A percentile compares a stretch with the other conserved stretches of the same genome.
phyloP scores from a whole-genome alignment of 2,113 vertebrate genomes.

The Dicentrarchus labrax region DNA sequence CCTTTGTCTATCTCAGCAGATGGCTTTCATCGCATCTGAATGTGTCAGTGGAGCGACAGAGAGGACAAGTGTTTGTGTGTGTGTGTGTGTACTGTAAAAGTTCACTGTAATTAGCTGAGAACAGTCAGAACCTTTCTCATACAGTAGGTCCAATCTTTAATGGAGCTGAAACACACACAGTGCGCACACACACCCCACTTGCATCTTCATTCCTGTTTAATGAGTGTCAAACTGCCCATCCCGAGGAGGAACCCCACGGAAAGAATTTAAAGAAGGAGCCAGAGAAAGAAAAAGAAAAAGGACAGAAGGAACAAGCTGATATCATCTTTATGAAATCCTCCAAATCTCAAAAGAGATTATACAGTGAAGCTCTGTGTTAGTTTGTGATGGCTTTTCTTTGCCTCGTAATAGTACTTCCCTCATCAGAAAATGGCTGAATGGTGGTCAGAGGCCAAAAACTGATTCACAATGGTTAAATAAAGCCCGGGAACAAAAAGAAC shows the following conservation, averaged over 20 bases:
- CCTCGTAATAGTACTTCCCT: conserved; percentile 38
- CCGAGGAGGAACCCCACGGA: conserved; percentile 48
- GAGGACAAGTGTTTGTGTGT: conserved; percentile 40
- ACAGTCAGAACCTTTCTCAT: conserved; percentile 4
- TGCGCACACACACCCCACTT: conserved; percentile 34
- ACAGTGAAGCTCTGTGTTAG: conserved; percentile 9
- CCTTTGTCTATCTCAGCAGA: conserved; percentile 78
- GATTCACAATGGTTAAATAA: conserved; percentile 72
- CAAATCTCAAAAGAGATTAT: conserved; percentile 12
- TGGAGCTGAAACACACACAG: conserved; percentile 8
- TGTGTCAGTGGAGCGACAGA: conserved; percentile 67
- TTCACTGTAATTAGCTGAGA: conserved; percentile 32
- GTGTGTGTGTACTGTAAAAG: conserved; percentile 28
- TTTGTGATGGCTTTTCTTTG: conserved; percentile 43
- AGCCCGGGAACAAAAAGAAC: conserved; percentile 63
- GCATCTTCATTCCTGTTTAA: conserved; percentile 60
- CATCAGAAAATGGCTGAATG: conserved; percentile 64
- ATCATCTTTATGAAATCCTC: conserved; percentile 10
- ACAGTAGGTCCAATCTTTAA: conserved; percentile 2
- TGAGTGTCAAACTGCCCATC: conserved; percentile 63
- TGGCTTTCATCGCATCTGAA: conserved; percentile 81
- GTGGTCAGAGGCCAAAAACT: conserved; percentile 57
- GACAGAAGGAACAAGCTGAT: background rate
- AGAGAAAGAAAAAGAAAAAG: conserved; percentile 1
- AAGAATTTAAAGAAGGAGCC: conserved; percentile 41